Conservation (phyloP, 2,797 vertebrate genomes). For the Melanogrammus aeglefinus region DNA sequence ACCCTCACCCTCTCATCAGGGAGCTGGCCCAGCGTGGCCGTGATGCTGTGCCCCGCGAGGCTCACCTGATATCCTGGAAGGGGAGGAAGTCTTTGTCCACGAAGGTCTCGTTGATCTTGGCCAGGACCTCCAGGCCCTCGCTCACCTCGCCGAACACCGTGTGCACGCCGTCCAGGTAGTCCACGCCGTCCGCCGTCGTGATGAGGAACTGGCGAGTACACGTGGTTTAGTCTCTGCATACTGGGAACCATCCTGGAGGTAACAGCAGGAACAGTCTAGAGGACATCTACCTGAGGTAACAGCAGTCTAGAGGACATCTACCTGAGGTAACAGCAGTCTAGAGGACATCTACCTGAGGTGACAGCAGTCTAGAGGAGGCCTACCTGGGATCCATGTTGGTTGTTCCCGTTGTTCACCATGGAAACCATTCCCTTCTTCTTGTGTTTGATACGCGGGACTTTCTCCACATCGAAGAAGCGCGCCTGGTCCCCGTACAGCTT, state of each 20-base stretch:
- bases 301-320: no score
- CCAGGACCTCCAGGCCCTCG: slow-evolving; percentile 89
- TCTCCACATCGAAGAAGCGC: slow-evolving; percentile 90
- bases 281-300: no score
- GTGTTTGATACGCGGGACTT: slow-evolving; percentile 92
- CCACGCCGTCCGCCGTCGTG: slow-evolving; percentile 87
- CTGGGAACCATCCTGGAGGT: not conserved
- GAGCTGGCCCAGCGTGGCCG: no score
- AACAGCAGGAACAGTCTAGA: not conserved
- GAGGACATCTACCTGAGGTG: no score
- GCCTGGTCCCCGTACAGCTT: slow-evolving; percentile 96
- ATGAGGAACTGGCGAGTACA: slow-evolving; percentile 83
- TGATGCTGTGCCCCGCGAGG: not conserved
- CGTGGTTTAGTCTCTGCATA: not conserved
- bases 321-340: no score
- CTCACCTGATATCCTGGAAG: slow-evolving; percentile 93
- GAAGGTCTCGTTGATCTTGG: slow-evolving; percentile 92
- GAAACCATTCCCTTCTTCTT: slow-evolving; percentile 92
- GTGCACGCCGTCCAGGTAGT: slow-evolving; percentile 93
- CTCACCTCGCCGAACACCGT: slow-evolving; percentile 95
- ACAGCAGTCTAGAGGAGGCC: not conserved
- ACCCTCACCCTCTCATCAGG: not conserved
- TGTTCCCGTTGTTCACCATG: slow-evolving; percentile 95
- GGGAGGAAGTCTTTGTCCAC: slow-evolving; percentile 94
- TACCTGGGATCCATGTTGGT: slow-evolving; percentile 95